Evolutionary conservation across 2,797 vertebrate species (phyloP).

Genomic region (Cottoperca gobio): DNA sequence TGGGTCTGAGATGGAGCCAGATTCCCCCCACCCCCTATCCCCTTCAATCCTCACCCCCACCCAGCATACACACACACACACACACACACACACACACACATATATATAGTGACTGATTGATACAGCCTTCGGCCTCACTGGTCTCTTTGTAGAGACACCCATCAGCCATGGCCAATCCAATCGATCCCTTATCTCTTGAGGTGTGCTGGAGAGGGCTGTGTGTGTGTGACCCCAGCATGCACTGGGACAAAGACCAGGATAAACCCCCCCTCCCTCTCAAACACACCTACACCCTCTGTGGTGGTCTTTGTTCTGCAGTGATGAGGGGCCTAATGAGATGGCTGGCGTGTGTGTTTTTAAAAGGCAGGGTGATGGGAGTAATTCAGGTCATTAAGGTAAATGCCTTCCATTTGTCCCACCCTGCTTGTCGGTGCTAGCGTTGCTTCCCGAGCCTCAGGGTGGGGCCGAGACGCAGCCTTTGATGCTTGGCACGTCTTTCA

Average conservation of each 20-base stretch:
- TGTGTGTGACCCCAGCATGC: constrained; percentile 31
- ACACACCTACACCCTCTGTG: constrained; percentile 53
- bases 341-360: constrained; percentile 55
- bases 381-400: constrained; percentile 77
- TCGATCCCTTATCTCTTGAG: constrained; percentile 70
- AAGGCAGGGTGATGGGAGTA: constrained; percentile 62
- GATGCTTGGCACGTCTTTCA: constrained; percentile 50
- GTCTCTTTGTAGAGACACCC: constrained; percentile 54
- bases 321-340: constrained; percentile 68
- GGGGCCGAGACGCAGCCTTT: constrained; percentile 62
- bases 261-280: constrained; percentile 36
- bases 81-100: constrained; percentile 17
- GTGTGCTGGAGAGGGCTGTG: constrained; percentile 30
- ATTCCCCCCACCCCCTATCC: constrained; percentile 5
- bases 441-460: constrained; percentile 47
- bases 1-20: constrained; percentile 58
- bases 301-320: constrained; percentile 72
- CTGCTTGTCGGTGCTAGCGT: constrained; percentile 32
- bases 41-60: constrained; percentile 36
- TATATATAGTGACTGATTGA: constrained; percentile 49
- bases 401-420: constrained; percentile 55
- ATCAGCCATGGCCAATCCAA: constrained; percentile 44
- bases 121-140: constrained; percentile 61
- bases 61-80: constrained; percentile 1
- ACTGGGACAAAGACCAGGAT: constrained; percentile 65